Conservation (phyloP, 2,113 vertebrate genomes). For the Pica pica region DNA sequence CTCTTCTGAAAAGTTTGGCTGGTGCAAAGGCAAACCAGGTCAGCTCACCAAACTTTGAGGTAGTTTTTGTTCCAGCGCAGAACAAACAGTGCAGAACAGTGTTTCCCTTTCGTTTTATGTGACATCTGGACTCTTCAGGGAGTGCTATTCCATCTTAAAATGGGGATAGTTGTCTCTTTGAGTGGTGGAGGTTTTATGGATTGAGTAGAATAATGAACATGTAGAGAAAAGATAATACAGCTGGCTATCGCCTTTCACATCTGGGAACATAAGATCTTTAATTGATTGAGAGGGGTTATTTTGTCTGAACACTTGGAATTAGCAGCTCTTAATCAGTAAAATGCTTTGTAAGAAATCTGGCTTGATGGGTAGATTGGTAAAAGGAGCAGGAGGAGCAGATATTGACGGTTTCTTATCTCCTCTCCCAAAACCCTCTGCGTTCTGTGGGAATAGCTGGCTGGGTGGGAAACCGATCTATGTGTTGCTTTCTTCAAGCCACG, state of each 20-base stretch:
- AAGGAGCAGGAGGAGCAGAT: not conserved
- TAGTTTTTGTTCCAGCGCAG: not conserved
- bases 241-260: not conserved
- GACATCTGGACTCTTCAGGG: not conserved
- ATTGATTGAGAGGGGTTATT: not conserved
- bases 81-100: not conserved
- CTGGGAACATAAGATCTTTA: not conserved
- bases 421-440: not conserved
- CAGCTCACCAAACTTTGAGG: not conserved
- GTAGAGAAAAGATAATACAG: not conserved
- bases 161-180: not conserved
- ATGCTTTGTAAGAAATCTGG: not conserved
- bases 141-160: not conserved
- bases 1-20: not conserved
- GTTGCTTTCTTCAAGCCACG: not conserved
- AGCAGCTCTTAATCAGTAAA: conserved; percentile 9
- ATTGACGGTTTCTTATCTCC: not conserved
- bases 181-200: not conserved
- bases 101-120: not conserved
- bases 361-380: not conserved
- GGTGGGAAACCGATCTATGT: not conserved
- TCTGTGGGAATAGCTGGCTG: not conserved
- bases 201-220: not conserved
- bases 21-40: not conserved
- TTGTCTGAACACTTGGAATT: not conserved